A percentile compares a stretch with the other conserved stretches of the same genome.
Conservation (phyloP, 2,888 invertebrate genomes). For the Gryllus longicercus region DNA sequence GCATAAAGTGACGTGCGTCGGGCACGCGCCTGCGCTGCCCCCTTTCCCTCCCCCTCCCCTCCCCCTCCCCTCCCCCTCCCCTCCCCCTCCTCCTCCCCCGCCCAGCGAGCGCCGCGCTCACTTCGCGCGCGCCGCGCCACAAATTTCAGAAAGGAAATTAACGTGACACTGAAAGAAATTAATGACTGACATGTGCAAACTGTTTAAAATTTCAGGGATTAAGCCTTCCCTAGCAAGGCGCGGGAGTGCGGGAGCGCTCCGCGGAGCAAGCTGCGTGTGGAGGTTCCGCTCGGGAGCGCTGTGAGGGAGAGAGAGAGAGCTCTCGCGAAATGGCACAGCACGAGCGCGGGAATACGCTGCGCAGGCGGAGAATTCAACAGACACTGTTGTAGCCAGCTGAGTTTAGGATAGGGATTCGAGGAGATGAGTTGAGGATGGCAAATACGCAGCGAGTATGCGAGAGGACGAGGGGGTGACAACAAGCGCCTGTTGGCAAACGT, state of each 20-base stretch:
- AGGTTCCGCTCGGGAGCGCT: neutral
- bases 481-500: too few relatives aligned
- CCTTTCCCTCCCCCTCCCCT: neutral
- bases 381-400: too few relatives aligned
- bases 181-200: constrained; percentile 1
- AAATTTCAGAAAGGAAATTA: constrained; percentile 2
- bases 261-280: neutral
- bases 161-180: constrained; percentile 10
- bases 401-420: too few relatives aligned
- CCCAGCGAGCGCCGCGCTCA: too few relatives aligned
- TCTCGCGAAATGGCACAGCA: too few relatives aligned
- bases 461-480: too few relatives aligned
- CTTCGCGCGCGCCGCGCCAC: neutral
- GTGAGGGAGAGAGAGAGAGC: too few relatives aligned
- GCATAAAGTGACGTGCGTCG: neutral
- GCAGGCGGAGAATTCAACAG: too few relatives aligned
- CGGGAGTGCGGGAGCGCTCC: neutral
- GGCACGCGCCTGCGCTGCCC: neutral
- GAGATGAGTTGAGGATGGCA: too few relatives aligned
- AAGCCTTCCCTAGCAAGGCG: neutral
- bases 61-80: too few relatives aligned
- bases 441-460: too few relatives aligned
- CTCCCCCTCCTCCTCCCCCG: neutral
- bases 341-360: too few relatives aligned
- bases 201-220: neutral